Percentiles rank a stretch among this genome's conserved stretches.
phyloP scores from a whole-genome alignment of 2,113 vertebrate species.

The Chloropsis cyanopogon region DNA sequence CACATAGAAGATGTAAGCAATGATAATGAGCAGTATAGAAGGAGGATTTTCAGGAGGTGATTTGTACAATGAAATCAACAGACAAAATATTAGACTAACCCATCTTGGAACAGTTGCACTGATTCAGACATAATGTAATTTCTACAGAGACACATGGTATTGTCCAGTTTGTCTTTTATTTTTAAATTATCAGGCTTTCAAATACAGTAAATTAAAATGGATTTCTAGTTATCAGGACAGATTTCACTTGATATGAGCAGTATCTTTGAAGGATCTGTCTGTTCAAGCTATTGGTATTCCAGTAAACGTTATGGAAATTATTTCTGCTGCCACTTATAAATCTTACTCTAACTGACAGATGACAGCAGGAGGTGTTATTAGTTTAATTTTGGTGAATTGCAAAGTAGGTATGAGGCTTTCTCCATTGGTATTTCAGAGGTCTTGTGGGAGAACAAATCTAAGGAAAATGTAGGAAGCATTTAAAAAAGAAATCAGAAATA shows the following conservation, averaged over 20 bases:
- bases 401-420: constrained; percentile 2
- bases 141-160: background rate
- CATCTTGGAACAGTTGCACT: background rate
- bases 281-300: constrained; percentile 19
- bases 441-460: constrained; percentile 35
- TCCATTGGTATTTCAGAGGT: background rate
- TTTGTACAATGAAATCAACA: background rate
- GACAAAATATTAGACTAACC: background rate
- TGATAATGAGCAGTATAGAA: background rate
- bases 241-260: background rate
- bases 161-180: background rate
- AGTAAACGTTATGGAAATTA: constrained; percentile 23
- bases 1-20: background rate
- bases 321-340: constrained; percentile 39
- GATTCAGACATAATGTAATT: background rate
- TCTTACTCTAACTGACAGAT: constrained; percentile 39
- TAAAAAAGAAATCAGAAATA: background rate
- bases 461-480: constrained; percentile 23
- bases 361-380: constrained; percentile 52
- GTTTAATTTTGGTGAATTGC: constrained; percentile 41
- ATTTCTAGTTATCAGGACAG: background rate
- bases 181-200: background rate
- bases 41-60: background rate
- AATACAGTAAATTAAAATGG: background rate
- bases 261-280: constrained; percentile 23